Evolutionary conservation across 2,113 vertebrate species (phyloP), one percentile per base, ranked within the genome.

Genomic region (Eubucco bourcierii): DNA sequence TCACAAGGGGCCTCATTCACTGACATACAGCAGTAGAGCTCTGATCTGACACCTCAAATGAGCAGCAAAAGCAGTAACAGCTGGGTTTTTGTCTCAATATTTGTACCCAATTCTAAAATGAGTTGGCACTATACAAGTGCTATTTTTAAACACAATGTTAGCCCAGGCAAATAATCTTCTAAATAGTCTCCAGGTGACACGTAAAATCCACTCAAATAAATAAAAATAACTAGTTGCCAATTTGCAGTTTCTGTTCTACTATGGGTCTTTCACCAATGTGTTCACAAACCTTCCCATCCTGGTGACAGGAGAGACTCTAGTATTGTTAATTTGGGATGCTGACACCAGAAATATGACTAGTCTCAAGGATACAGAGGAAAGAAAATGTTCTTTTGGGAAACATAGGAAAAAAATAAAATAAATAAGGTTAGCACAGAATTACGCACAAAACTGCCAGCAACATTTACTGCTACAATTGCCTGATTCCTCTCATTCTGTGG

Each of bases 41-140:
- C 95, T 12, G 91, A 87, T 95, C 66, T 96, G 97, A 97, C 97
- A 97, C 97, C 97, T 97, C 96, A 84, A 97, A 97, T 97, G 97
- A 98, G 97, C 96, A 97, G 97, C 93, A 94, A 96, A 97, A 97
- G 96, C 96, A 97, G 6, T 23, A 97, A 96, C 97, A 98, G 97
- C 97, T 98, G 97, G 92, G 96, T 55, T 96, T 96, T 96, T 96
- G 96, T 98, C 97, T 98, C 97, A 98, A 94, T 98, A 97, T 97
- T 97, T 98, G 97, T 97, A 95, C 96, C 96, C 95, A 68, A 90
- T 84, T 97, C 95, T 80, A 87, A 95, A 97, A 94, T 77, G 95
- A 95, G 93, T 75, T 98, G 97, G 96, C 95, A 93, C 93, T 6
- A 81, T 44, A 55, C 28, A 65, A 95, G 81, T 4, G 77, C 91